Percentiles rank a stretch among this genome's conserved stretches.
Evolutionary conservation across 2,888 invertebrate genomes (phyloP).

Genomic region (Notodonta dromedarius): DNA sequence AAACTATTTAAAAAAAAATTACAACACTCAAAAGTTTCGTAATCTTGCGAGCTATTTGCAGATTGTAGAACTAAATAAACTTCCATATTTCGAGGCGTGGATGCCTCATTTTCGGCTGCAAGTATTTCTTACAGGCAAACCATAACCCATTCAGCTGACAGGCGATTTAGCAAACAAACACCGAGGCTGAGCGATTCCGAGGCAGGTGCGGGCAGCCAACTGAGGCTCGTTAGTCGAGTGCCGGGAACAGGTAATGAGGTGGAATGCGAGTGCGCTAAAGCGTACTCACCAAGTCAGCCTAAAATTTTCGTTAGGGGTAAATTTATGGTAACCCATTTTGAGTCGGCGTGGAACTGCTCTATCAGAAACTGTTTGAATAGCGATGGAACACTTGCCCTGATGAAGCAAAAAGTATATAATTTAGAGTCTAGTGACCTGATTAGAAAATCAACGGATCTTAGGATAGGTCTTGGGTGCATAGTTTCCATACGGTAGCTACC

Average conservation of each 20-base stretch:
- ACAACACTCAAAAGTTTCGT: too few species aligned
- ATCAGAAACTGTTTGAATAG: background rate
- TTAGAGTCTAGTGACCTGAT: background rate
- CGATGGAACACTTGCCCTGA: background rate
- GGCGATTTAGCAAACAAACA: conserved; percentile 7
- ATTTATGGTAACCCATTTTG: background rate
- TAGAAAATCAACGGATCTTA: too few species aligned
- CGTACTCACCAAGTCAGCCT: conserved; percentile 1
- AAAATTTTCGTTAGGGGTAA: conserved; percentile 2
- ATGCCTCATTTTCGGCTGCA: background rate
- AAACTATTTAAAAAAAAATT: background rate
- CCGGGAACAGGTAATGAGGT: conserved; percentile 9
- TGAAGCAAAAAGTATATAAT: background rate
- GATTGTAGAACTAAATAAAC: background rate
- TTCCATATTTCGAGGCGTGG: background rate
- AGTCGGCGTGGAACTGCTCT: background rate
- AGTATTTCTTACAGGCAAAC: background rate
- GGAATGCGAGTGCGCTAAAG: conserved; percentile 8
- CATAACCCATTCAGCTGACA: conserved; percentile 1
- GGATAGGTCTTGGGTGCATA: too few species aligned
- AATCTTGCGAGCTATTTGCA: background rate
- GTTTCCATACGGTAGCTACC: too few species aligned
- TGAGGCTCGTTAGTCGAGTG: conserved; percentile 7
- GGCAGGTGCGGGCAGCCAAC: conserved; percentile 2
- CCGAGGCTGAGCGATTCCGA: background rate